A percentile compares a stretch with the other conserved stretches of the same genome.
Evolutionary conservation across 2,888 invertebrate genomes (phyloP).

Genomic region (Pycnomerus fuliginosus): DNA sequence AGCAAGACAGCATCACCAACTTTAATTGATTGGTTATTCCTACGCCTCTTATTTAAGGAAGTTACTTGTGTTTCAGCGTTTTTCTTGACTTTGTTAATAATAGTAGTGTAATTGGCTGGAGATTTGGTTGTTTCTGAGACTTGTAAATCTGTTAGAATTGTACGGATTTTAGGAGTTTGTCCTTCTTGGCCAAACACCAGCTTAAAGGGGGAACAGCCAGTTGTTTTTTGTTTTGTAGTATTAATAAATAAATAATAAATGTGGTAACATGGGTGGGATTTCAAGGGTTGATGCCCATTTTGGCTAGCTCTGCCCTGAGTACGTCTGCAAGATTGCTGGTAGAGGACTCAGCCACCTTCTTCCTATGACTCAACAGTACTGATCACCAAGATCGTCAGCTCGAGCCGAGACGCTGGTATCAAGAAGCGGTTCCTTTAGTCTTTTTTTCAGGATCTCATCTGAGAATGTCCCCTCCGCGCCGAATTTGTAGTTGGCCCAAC

Average conservation of each 20-base stretch:
- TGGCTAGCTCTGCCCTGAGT: too few species aligned
- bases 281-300: too few species aligned
- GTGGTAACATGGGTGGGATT: too few species aligned
- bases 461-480: too few species aligned
- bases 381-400: too few species aligned
- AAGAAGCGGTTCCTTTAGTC: too few species aligned
- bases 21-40: slow-evolving; percentile 8
- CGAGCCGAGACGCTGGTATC: too few species aligned
- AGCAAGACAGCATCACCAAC: slow-evolving; percentile 15
- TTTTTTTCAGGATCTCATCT: too few species aligned
- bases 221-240: slow-evolving; percentile 23
- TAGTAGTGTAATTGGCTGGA: slow-evolving; percentile 4
- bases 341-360: too few species aligned
- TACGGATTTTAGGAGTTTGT: slow-evolving; percentile 22
- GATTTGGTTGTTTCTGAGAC: background rate
- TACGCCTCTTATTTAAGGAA: slow-evolving; percentile 11
- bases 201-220: slow-evolving; percentile 19
- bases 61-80: slow-evolving; percentile 8
- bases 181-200: slow-evolving; percentile 19
- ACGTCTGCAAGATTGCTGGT: too few species aligned
- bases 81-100: slow-evolving; percentile 4
- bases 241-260: slow-evolving; percentile 20
- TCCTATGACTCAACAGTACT: too few species aligned
- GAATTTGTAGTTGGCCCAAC: too few species aligned
- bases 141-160: slow-evolving; percentile 11